phyloP scores from a whole-genome alignment of 1,140 invertebrate genomes.

The Panonychus citri region DNA sequence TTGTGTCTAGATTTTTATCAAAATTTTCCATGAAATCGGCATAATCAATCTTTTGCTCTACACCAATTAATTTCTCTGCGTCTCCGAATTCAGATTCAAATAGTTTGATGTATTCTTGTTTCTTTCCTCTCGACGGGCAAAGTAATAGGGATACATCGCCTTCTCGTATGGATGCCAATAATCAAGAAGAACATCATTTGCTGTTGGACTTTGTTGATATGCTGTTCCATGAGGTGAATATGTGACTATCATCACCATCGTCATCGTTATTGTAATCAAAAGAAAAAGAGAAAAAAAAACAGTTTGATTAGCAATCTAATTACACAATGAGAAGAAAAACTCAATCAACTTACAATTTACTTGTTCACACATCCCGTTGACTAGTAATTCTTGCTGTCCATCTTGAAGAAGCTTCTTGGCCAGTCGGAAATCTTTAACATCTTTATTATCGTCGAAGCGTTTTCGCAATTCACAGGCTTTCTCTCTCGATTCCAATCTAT shows the following conservation, averaged over 20 bases:
- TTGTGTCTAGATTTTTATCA: neutral
- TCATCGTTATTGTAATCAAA: neutral
- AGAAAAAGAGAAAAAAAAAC: neutral
- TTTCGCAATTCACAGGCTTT: constrained; percentile 47
- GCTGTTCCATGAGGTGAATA: constrained; percentile 47
- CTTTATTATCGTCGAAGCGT: constrained; percentile 58
- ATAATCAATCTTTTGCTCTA: neutral
- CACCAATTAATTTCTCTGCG: constrained; percentile 15
- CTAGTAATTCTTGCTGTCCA: constrained; percentile 52
- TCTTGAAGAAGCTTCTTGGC: constrained; percentile 43
- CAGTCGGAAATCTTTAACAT: constrained; percentile 45
- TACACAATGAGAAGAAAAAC: neutral
- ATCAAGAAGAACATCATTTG: constrained; percentile 60
- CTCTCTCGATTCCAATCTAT: constrained; percentile 49
- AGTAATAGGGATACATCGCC: constrained; percentile 81
- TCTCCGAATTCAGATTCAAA: constrained; percentile 59
- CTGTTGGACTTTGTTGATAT: constrained; percentile 33
- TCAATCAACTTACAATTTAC: neutral
- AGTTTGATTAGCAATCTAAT: neutral
- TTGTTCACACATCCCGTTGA: constrained; percentile 33
- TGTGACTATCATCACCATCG: constrained; percentile 20
- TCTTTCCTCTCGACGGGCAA: constrained; percentile 58
- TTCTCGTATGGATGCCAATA: constrained; percentile 84
- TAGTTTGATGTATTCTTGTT: constrained; percentile 61
- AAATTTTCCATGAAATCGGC: neutral